Evolutionary conservation across 2,797 vertebrate species (phyloP).

Genomic region (Neomorphus geoffroyi): DNA sequence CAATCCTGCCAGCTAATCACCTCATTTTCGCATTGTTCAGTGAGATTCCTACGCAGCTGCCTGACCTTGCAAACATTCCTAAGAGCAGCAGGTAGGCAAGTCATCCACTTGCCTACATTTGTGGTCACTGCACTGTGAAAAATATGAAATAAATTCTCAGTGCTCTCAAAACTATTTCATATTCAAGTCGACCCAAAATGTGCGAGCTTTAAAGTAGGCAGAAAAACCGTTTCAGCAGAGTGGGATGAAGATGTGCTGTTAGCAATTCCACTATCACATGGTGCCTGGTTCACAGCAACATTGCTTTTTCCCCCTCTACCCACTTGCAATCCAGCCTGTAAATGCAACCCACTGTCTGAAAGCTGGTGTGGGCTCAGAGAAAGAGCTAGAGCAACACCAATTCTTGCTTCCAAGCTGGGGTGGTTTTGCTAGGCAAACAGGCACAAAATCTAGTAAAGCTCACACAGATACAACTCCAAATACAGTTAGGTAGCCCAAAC

Average conservation of each 20-base stretch:
- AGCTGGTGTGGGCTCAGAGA: fast-evolving
- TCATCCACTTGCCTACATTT: neutral
- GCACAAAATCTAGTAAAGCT: neutral
- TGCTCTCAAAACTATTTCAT: neutral
- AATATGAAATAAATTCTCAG: neutral
- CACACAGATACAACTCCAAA: neutral
- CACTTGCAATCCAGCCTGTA: neutral
- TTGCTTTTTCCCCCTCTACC: neutral
- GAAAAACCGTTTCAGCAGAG: neutral
- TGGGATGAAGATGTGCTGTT: neutral
- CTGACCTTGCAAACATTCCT: neutral
- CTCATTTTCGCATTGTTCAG: neutral
- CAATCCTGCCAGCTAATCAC: neutral
- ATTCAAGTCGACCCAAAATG: neutral
- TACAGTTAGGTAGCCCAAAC: neutral
- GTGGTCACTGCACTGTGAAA: neutral
- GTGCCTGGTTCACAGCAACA: neutral
- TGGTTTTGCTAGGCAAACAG: neutral
- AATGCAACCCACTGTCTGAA: neutral
- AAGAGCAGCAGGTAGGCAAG: neutral
- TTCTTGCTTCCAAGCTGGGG: neutral
- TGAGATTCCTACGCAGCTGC: fast-evolving
- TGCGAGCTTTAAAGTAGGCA: neutral
- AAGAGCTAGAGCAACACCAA: neutral
- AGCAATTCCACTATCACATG: neutral